Evolutionary conservation across 1,140 invertebrate genomes (phyloP).

Genomic region (Pseudomyrmex cubaensis): DNA sequence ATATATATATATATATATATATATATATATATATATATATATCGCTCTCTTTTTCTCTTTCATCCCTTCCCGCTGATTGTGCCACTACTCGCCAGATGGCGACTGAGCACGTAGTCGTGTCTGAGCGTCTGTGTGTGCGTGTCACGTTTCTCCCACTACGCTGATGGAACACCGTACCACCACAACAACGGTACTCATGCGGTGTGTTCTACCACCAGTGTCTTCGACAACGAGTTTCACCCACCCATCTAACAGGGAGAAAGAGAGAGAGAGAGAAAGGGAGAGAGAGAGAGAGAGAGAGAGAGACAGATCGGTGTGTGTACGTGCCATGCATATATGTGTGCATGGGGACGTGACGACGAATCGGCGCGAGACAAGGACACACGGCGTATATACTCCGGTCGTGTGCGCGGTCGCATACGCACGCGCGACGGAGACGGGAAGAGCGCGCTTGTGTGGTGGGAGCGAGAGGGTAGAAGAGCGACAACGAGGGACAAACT

Average conservation of each 20-base stretch:
- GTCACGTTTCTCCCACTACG: conserved; percentile 58
- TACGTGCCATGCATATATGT: neutral
- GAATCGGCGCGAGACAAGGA: conserved; percentile 72
- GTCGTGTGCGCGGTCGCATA: conserved; percentile 15
- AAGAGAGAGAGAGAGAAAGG: no score
- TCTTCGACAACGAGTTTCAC: conserved; percentile 48
- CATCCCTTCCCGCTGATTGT: conserved; percentile 10
- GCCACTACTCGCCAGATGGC: conserved; percentile 59
- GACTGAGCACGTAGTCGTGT: conserved; percentile 39
- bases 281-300: neutral
- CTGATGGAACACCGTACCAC: neutral
- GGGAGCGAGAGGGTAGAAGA: conserved; percentile 3
- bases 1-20: no score
- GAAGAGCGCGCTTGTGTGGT: conserved; percentile 31
- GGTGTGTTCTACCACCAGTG: conserved; percentile 53
- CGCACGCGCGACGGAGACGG: conserved; percentile 15
- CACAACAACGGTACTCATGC: neutral
- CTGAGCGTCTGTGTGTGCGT: conserved; percentile 33
- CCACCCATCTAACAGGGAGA: conserved; percentile 8
- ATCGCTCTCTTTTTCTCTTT: neutral
- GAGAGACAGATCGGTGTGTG: conserved; percentile 17
- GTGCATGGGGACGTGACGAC: conserved; percentile 61
- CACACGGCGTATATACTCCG: conserved; percentile 39
- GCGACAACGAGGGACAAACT: conserved; percentile 47
- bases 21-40: neutral